Evolutionary conservation across 53 echinoderm and acorn worm species (phyloP).

Genomic region (Henricia sp.): DNA sequence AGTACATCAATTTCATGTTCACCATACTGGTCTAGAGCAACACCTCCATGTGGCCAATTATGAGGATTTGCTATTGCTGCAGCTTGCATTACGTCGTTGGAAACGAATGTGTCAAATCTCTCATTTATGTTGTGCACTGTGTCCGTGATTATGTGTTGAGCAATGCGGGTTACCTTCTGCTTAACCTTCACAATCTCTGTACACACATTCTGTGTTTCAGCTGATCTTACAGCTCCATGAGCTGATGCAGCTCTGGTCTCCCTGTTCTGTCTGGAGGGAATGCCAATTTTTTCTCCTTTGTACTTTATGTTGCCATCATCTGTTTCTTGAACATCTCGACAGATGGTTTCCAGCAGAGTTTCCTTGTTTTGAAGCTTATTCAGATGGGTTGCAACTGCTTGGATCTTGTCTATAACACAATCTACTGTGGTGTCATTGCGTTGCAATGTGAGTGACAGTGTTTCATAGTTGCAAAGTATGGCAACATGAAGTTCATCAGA

Average conservation of each 20-base stretch:
- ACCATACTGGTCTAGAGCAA: conserved; percentile 35
- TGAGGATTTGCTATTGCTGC: conserved; percentile 33
- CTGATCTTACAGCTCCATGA: too few relatives aligned
- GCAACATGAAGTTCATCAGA: conserved; percentile 21
- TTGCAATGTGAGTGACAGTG: conserved; percentile 24
- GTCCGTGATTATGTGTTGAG: neutral
- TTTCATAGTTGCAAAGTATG: conserved; percentile 24
- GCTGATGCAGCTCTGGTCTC: conserved; percentile 20
- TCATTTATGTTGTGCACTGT: conserved; percentile 37
- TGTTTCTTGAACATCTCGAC: too few relatives aligned
- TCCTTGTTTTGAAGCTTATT: too few relatives aligned
- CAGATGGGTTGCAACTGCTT: neutral
- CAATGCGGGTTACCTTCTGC: neutral
- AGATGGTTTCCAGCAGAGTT: too few relatives aligned
- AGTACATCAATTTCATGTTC: conserved; percentile 8
- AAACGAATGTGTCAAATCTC: conserved; percentile 22
- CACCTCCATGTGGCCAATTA: conserved; percentile 39
- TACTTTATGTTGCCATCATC: conserved; percentile 4
- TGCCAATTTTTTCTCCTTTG: conserved; percentile 4
- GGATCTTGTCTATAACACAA: conserved; percentile 1
- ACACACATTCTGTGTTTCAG: conserved; percentile 3
- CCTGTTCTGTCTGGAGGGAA: neutral
- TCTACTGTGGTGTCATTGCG: conserved; percentile 31
- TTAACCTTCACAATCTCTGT: neutral
- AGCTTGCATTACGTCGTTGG: conserved; percentile 34